Evolutionary conservation across 2,797 vertebrate genomes (phyloP).

Genomic region (Melanotaenia pygmaea): DNA sequence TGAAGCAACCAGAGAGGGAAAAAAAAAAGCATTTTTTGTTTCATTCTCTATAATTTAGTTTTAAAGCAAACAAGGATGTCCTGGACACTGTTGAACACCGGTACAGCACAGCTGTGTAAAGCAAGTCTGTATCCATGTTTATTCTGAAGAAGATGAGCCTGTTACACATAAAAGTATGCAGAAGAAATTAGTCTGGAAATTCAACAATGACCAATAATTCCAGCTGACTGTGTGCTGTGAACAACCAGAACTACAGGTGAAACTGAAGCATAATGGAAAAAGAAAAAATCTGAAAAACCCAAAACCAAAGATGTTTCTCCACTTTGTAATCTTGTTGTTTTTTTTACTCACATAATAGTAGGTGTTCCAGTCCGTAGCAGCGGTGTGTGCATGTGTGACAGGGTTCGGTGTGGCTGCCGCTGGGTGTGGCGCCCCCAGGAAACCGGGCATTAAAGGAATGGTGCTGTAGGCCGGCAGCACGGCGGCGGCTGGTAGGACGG

Average conservation of each 20-base stretch:
- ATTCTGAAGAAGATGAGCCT: slow-evolving; percentile 1
- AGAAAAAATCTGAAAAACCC: too few relatives aligned
- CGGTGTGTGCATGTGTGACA: slow-evolving; percentile 63
- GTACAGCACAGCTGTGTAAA: background rate
- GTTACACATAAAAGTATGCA: slow-evolving; percentile 6
- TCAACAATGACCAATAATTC: slow-evolving; percentile 5
- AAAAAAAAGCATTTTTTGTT: background rate
- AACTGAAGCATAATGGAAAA: background rate
- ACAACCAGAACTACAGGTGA: slow-evolving; percentile 5
- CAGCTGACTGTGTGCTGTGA: slow-evolving; percentile 1
- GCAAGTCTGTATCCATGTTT: slow-evolving; percentile 10
- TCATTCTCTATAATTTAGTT: slow-evolving; percentile 3
- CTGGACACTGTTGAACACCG: background rate
- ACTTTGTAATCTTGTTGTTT: background rate
- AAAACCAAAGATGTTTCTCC: background rate
- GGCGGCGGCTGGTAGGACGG: slow-evolving; percentile 73
- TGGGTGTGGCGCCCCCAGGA: slow-evolving; percentile 78
- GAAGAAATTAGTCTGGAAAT: background rate
- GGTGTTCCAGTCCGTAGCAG: slow-evolving; percentile 76
- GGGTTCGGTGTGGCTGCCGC: slow-evolving; percentile 55
- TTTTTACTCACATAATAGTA: slow-evolving; percentile 79
- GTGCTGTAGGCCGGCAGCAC: slow-evolving; percentile 82
- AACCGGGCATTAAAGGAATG: slow-evolving; percentile 83
- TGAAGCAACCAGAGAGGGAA: background rate
- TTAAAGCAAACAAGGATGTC: slow-evolving; percentile 2